Percentiles rank a stretch among this genome's conserved stretches.
These are phyloP conservation scores for Perdita meconis DNA, from an alignment of 2,888 invertebrate genomes.

Conservation along the genomic window DNA sequence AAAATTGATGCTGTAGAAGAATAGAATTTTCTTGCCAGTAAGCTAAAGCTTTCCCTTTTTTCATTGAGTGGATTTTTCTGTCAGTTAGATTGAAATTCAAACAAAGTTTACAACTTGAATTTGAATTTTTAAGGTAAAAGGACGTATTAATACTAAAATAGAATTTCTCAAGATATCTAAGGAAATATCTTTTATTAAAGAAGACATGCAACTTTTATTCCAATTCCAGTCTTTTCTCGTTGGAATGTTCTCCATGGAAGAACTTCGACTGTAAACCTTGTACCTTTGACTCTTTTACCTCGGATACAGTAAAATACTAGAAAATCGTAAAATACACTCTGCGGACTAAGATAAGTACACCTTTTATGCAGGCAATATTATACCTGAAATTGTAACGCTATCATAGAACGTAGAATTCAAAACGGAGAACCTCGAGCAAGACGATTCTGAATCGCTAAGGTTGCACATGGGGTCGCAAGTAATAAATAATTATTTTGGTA, in stretches of 20 bases:
- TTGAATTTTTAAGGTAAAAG: too few species aligned
- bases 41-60: too few species aligned
- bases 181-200: too few species aligned
- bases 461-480: constrained; percentile 39
- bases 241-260: background rate
- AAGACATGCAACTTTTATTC: background rate
- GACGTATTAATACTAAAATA: too few species aligned
- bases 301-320: background rate
- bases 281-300: too few species aligned
- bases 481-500: constrained; percentile 81
- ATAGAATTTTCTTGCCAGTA: too few species aligned
- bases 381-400: background rate
- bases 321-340: background rate
- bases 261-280: background rate
- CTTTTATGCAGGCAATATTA: background rate
- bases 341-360: background rate
- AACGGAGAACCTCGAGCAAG: constrained; percentile 16
- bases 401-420: background rate
- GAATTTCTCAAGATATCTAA: too few species aligned
- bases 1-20: too few species aligned
- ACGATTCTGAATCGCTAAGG: constrained; percentile 40
- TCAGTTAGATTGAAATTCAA: too few species aligned
- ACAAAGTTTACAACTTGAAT: too few species aligned
- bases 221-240: background rate
- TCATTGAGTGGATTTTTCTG: too few species aligned